Percentiles rank a stretch among this genome's conserved stretches.
phyloP scores from a whole-genome alignment of 1,140 invertebrate genomes.

The Dinoponera quadriceps region DNA sequence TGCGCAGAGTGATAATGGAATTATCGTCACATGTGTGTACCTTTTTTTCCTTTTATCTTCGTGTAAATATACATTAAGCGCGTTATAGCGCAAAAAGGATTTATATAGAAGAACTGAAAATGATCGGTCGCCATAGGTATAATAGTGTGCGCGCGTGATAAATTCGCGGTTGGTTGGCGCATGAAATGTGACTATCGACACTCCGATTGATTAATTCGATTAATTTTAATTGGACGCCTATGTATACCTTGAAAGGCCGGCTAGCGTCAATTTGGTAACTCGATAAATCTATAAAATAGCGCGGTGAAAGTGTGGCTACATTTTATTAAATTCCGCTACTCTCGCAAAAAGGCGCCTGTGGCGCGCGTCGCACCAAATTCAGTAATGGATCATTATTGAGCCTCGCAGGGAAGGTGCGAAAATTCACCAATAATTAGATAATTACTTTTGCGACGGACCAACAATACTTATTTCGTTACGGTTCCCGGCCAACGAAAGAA shows the following conservation, averaged over 20 bases:
- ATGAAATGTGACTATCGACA: conserved; percentile 41
- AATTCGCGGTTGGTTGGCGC: conserved; percentile 52
- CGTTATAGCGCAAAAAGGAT: too few relatives aligned
- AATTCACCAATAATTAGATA: conserved; percentile 28
- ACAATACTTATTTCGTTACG: too few relatives aligned
- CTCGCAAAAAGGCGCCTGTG: conserved; percentile 44
- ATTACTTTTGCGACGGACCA: conserved; percentile 20
- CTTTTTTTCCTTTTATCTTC: too few relatives aligned
- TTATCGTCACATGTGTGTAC: too few relatives aligned
- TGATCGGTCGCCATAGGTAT: conserved; percentile 37
- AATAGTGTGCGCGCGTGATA: conserved; percentile 57
- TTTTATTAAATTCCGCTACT: conserved; percentile 68
- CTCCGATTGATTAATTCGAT: conserved; percentile 65
- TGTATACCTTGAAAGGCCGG: conserved; percentile 53
- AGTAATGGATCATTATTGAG: conserved; percentile 63
- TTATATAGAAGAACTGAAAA: background rate
- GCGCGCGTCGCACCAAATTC: conserved; percentile 51
- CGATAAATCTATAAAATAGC: conserved; percentile 68
- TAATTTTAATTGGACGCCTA: conserved; percentile 65
- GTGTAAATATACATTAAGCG: too few relatives aligned
- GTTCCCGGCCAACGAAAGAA: too few relatives aligned
- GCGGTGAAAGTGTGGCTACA: conserved; percentile 50
- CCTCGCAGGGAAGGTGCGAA: conserved; percentile 25
- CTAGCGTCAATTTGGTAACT: conserved; percentile 61
- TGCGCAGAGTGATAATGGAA: too few relatives aligned